phyloP scores from a whole-genome alignment of 35 echinoderm and acorn worm species.

The Ptychodera flava region DNA sequence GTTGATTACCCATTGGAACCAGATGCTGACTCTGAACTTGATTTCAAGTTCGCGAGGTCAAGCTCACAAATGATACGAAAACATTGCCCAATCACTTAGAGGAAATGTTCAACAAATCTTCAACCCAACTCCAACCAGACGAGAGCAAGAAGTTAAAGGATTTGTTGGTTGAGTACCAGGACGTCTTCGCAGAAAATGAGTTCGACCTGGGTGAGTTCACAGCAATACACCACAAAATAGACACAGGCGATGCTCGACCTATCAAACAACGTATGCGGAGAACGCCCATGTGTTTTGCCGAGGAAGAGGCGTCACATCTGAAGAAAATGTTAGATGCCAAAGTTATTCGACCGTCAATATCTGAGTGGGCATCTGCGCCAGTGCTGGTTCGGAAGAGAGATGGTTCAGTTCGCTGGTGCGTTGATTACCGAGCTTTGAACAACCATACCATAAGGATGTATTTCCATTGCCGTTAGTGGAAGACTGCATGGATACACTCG shows the following conservation, averaged over 20 bases:
- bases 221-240: conserved; percentile 18
- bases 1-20: not conserved
- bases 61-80: not conserved
- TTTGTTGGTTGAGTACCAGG: conserved; percentile 22
- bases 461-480: conserved; percentile 22
- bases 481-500: conserved; percentile 9
- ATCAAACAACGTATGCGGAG: too few relatives aligned
- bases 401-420: conserved; percentile 39
- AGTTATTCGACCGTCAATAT: conserved; percentile 41
- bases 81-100: not conserved
- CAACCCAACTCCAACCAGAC: not conserved
- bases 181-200: conserved; percentile 33
- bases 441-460: conserved; percentile 30
- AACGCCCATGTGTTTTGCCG: conserved; percentile 31
- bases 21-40: not conserved
- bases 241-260: too few relatives aligned
- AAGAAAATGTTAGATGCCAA: conserved; percentile 40
- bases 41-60: not conserved
- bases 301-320: conserved; percentile 25
- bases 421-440: conserved; percentile 37
- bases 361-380: conserved; percentile 46
- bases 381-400: conserved; percentile 49
- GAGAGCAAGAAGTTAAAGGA: not conserved
- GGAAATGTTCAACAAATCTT: not conserved
- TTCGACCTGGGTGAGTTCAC: conserved; percentile 38